These are phyloP conservation scores for Phytoseiulus persimilis DNA, from an alignment of 2,888 invertebrate species.

Conservation along the genomic window DNA sequence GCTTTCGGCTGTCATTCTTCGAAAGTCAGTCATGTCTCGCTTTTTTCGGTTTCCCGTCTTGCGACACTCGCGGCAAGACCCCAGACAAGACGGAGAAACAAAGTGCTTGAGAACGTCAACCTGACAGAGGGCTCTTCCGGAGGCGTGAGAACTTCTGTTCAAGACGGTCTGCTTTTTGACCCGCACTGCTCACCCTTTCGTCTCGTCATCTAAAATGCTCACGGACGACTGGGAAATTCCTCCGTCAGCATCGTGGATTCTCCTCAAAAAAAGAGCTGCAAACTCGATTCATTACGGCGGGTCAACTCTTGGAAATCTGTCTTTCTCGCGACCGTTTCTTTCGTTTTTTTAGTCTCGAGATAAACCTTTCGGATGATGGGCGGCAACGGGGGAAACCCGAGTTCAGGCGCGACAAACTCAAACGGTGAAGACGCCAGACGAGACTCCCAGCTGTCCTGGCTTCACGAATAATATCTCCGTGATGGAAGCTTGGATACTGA, in stretches of 20 bases:
- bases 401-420: no score
- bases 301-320: no score
- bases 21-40: background rate
- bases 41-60: background rate
- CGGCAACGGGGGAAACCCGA: no score
- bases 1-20: background rate
- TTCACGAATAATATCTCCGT: no score
- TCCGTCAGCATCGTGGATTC: background rate
- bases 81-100: background rate
- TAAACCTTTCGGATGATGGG: no score
- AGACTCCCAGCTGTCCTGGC: no score
- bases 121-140: background rate
- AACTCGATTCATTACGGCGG: background rate
- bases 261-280: background rate
- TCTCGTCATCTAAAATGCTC: background rate
- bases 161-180: background rate
- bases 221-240: background rate
- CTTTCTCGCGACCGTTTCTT: no score
- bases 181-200: background rate
- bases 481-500: no score
- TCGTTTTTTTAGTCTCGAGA: no score
- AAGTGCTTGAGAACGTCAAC: background rate
- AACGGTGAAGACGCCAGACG: no score
- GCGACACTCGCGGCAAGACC: background rate
- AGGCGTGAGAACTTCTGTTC: background rate